phyloP scores from a whole-genome alignment of 2,113 vertebrate genomes.

The Spea multiplicata region DNA sequence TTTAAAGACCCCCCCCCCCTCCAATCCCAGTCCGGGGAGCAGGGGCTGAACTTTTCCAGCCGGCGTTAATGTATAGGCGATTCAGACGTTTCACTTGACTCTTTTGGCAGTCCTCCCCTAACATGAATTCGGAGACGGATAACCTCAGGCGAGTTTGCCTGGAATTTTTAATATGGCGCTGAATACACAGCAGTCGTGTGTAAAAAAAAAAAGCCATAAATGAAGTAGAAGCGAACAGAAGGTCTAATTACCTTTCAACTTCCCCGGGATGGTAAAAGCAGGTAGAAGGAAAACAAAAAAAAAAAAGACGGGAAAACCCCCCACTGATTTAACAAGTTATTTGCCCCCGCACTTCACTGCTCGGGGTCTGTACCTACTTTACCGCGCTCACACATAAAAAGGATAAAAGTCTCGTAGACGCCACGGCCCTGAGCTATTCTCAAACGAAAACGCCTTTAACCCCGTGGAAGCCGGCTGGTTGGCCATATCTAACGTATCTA shows the following conservation, averaged over 20 bases:
- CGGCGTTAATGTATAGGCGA: slow-evolving; percentile 57
- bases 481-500: neutral
- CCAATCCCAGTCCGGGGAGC: slow-evolving; percentile 68
- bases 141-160: slow-evolving; percentile 60
- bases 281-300: slow-evolving; percentile 42
- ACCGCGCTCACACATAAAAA: slow-evolving; percentile 70
- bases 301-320: slow-evolving; percentile 67
- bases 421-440: slow-evolving; percentile 50
- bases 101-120: slow-evolving; percentile 59
- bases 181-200: slow-evolving; percentile 71
- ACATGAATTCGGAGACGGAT: slow-evolving; percentile 61
- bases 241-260: slow-evolving; percentile 77
- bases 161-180: slow-evolving; percentile 71
- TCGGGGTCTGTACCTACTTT: slow-evolving; percentile 71
- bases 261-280: slow-evolving; percentile 70
- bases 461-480: slow-evolving; percentile 16
- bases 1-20: too few species aligned
- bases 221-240: slow-evolving; percentile 68
- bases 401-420: slow-evolving; percentile 66
- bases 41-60: slow-evolving; percentile 63
- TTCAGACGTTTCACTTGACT: slow-evolving; percentile 60
- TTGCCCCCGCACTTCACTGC: slow-evolving; percentile 72
- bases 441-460: slow-evolving; percentile 52
- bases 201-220: slow-evolving; percentile 71
- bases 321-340: slow-evolving; percentile 76